Base-by-base conservation (phyloP, 2,888 invertebrate genomes). In the Bombyx huttoni region DNA sequence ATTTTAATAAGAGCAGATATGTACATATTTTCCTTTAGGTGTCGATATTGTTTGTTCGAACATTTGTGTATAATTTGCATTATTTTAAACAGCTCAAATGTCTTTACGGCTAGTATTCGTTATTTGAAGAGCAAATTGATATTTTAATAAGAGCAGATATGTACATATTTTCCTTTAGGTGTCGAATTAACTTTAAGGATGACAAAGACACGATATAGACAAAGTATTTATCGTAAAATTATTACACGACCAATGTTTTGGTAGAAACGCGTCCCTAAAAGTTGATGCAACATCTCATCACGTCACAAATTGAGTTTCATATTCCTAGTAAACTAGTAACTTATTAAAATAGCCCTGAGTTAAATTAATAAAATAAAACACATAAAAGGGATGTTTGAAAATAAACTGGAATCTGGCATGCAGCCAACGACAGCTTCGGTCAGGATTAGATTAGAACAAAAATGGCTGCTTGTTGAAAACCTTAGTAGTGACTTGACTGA, bases 281-380 rank as follows among this genome's bases (percentile, higher is more conserved):
- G 2, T 7, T 1, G 8, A 1, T 40, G 8, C 40, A 40, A 40
- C 40, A 40, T 40, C 40, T 40, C 12, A 40, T 40, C 40, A 40
- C 2, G 0, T 40, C 8, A 10, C 40, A 40, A 40, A 40, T 1
- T 40, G 5, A 40, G 9, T 40, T 10, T 10, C 1, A 40, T 8
- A 6, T 40, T 40, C 40, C 40, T 40, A 40, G 40, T 40, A 40
- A 8, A 40, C 40, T 40, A 40, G 40, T 10, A 12, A 12, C 40
- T 40, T 40, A 62, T 62, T 67, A 70, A 75, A 79, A 79, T 81
- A 83, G 74, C 81, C 78, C 75, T 64, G 77, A 72, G 72, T 73
- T 73, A 80, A 79, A 81, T 84, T 81, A 86, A 87, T 86, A 87
- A 87, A 85, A 87, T 78, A 70, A 87, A 85, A 87, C 79, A 70